phyloP scores from a whole-genome alignment of 1,140 invertebrate genomes.

The Cydia amplana region DNA sequence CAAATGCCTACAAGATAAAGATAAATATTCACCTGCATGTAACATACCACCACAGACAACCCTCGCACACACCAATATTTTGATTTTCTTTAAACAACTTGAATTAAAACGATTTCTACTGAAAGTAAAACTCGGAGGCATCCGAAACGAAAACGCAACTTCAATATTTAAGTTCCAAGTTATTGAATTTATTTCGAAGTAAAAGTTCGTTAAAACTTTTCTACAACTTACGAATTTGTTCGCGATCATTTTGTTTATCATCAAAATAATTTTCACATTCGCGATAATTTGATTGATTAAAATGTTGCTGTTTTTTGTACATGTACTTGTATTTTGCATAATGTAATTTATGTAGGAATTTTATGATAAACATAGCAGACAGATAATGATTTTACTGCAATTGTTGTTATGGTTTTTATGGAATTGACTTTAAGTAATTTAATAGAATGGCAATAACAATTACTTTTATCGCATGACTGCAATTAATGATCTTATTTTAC shows the following conservation, averaged over 20 bases:
- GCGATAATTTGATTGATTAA: background rate
- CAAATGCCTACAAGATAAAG: too few relatives aligned
- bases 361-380: too few relatives aligned
- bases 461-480: too few relatives aligned
- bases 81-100: background rate
- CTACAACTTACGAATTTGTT: constrained; percentile 23
- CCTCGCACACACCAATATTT: background rate
- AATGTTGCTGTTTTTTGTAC: background rate
- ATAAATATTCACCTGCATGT: too few relatives aligned
- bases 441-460: too few relatives aligned
- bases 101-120: background rate
- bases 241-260: constrained; percentile 31
- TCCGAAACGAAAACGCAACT: constrained; percentile 13
- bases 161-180: constrained; percentile 21
- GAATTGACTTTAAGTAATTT: too few relatives aligned
- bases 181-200: constrained; percentile 27
- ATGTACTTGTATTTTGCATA: too few relatives aligned
- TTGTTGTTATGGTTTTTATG: too few relatives aligned
- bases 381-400: too few relatives aligned
- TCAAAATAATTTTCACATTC: constrained; percentile 9
- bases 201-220: constrained; percentile 31
- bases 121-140: background rate
- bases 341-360: background rate
- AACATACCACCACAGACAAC: too few relatives aligned
- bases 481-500: too few relatives aligned